Evolutionary conservation across 2,113 vertebrate genomes (phyloP), one percentile per base, ranked within the genome.

Genomic region (Nerophis ophidion): DNA sequence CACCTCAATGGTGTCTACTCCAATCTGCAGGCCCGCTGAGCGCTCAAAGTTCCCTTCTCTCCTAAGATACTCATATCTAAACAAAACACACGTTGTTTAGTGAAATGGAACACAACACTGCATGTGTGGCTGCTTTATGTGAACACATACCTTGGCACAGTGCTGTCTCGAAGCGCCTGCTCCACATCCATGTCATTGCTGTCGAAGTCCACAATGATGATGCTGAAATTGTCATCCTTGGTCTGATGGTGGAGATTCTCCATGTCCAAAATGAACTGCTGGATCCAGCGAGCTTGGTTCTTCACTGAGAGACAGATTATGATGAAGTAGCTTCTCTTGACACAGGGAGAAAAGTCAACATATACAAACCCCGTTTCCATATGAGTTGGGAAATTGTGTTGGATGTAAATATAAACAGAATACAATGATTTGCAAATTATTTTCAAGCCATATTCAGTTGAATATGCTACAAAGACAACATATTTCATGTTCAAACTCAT

Each of bases 111-210:
- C 15, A 55, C 5, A 16, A 11, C 11, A 2, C 14, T 42, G 12
- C 7, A 14, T 10, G 17, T 51, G 17, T 16, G 4, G 13, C 7
- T 46, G 40, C 42, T 9, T 14, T 4, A 34, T 14, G 15, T 35
- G 42, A 38, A 46, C 60, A 56, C 72, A 38, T 47, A 97, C 96
- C 95, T 83, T 17, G 97, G 95, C 72, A 99, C 91, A 0, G 4
- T 89, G 46, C 96, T 95, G 0, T 90, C 86, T 59, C 47, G 84
- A 8, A 99, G 89, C 0, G 96, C 93, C 61, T 80, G 86, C 82
- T 97, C 93, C 45, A 99, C 92, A 0, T 98, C 95, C 97, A 99
- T 99, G 90, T 99, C 97, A 0, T 96, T 93, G 0, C 97, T 99
- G 84, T 98, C 94, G 0, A 96, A 99, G 87, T 99, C 97, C 53